These are phyloP conservation scores for Apodemia duryi DNA, from an alignment of 2,888 invertebrate species.

Conservation along the genomic window DNA sequence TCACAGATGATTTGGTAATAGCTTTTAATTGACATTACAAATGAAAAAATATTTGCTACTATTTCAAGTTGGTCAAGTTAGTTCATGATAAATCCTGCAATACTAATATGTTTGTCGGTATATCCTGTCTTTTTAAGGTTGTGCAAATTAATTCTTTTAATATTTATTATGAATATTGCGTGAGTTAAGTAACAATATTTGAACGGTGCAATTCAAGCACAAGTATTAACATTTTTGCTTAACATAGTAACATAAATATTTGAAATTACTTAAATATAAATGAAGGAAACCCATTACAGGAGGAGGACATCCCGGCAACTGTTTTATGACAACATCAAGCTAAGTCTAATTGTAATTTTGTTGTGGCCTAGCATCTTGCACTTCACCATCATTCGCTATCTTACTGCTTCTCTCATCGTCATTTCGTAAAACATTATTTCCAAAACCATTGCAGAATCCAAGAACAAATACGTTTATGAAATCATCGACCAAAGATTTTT, in stretches of 20 bases:
- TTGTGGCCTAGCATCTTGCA: slow-evolving; percentile 68
- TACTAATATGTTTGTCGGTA: slow-evolving; percentile 8
- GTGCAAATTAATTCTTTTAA: background rate
- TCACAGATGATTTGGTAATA: slow-evolving; percentile 5
- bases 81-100: background rate
- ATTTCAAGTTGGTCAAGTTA: background rate
- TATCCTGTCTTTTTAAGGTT: background rate
- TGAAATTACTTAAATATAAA: slow-evolving; percentile 21
- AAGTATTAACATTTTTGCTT: background rate
- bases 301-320: slow-evolving; percentile 73
- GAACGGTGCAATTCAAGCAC: background rate
- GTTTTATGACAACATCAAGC: slow-evolving; percentile 69
- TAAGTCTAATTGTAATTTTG: slow-evolving; percentile 69
- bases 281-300: slow-evolving; percentile 45
- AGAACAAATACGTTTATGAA: slow-evolving; percentile 25
- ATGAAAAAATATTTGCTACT: background rate
- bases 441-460: slow-evolving; percentile 8
- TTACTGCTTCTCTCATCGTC: slow-evolving; percentile 60
- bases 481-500: slow-evolving; percentile 46
- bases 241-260: slow-evolving; percentile 19
- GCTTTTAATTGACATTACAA: background rate
- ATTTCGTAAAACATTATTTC: slow-evolving; percentile 41
- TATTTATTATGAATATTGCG: background rate
- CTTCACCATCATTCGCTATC: slow-evolving; percentile 64
- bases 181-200: background rate